Evolutionary conservation across 2,797 vertebrate genomes (phyloP).

Genomic region (Galaxias olidus): DNA sequence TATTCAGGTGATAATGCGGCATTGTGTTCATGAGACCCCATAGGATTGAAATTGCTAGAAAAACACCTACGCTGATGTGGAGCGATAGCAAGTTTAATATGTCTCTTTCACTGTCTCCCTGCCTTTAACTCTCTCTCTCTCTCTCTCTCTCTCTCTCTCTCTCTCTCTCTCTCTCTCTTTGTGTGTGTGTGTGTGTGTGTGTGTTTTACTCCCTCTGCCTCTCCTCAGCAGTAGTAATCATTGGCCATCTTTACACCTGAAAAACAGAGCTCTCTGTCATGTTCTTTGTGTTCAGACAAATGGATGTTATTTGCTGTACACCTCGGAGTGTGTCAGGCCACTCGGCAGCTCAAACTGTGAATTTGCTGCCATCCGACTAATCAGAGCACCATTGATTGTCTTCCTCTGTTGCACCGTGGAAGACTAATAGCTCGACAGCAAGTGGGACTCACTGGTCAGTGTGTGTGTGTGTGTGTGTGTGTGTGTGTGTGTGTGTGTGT

Average conservation of each 20-base stretch:
- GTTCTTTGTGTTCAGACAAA: constrained; percentile 62
- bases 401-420: constrained; percentile 72
- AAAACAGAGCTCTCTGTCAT: constrained; percentile 57
- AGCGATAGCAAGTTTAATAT: constrained; percentile 6
- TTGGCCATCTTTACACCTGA: constrained; percentile 52
- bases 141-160: no score
- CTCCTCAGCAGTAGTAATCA: constrained; percentile 32
- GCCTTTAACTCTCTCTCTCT: no score
- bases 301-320: constrained; percentile 55
- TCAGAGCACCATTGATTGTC: constrained; percentile 88
- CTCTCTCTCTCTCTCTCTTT: no score
- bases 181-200: no score
- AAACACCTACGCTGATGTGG: constrained; percentile 19
- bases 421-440: constrained; percentile 73
- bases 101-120: background rate
- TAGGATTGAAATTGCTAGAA: constrained; percentile 19
- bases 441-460: no score
- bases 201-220: no score
- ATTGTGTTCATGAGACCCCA: constrained; percentile 5
- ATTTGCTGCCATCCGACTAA: constrained; percentile 92
- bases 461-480: no score
- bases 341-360: constrained; percentile 84
- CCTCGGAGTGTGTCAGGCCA: constrained; percentile 78
- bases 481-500: constrained; percentile 12
- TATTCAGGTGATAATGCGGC: background rate